Evolutionary conservation across 2,888 invertebrate genomes (phyloP).

Genomic region (Eudasyphora cyanicolor): DNA sequence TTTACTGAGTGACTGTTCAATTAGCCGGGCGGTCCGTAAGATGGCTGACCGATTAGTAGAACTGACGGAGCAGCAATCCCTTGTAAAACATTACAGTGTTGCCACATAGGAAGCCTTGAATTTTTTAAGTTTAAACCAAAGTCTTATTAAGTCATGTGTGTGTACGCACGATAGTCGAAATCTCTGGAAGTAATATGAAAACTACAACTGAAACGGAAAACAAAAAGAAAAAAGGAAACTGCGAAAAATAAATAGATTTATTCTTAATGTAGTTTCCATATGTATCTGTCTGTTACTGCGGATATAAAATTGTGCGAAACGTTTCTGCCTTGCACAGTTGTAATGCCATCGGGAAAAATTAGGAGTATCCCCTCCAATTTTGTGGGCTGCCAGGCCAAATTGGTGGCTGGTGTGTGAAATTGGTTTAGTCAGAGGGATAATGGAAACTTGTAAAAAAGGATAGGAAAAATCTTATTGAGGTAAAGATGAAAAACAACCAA

Average conservation of each 20-base stretch:
- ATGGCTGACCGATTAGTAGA: conserved; percentile 1
- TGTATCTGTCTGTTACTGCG: neutral
- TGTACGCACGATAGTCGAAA: neutral
- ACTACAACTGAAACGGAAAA: neutral
- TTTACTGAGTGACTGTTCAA: neutral
- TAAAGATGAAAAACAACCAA: no score
- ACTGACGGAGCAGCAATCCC: conserved; percentile 4
- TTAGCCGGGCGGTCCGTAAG: neutral
- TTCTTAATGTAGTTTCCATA: neutral
- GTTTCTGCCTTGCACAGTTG: neutral
- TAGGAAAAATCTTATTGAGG: no score
- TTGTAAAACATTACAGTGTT: neutral
- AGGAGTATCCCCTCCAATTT: neutral
- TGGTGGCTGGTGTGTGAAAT: neutral
- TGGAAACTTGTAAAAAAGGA: neutral
- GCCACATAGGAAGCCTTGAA: neutral
- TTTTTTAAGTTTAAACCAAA: conserved; percentile 14
- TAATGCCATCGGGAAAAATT: neutral
- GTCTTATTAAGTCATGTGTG: neutral
- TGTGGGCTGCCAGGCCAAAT: neutral
- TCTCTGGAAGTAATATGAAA: neutral
- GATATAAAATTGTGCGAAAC: neutral
- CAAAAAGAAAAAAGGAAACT: neutral
- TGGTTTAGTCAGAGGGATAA: neutral
- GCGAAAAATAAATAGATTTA: neutral